These are phyloP conservation scores for Drosophila orosa DNA, from an alignment of 1,140 invertebrate species.

Conservation along the genomic window DNA sequence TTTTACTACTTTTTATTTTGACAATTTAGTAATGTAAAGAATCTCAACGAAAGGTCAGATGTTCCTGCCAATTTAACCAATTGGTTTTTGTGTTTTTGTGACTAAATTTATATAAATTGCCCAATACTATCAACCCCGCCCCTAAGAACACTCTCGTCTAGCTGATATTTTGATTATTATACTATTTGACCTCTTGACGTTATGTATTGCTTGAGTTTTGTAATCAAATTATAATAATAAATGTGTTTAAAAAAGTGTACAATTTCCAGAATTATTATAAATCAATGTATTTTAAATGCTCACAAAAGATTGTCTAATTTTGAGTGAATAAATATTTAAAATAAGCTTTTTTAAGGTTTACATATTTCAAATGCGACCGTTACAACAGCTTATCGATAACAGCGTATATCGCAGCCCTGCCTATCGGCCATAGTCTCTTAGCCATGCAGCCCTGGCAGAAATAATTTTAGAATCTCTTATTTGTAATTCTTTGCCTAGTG, in stretches of 20 bases:
- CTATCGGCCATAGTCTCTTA: conserved; percentile 9
- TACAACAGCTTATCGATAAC: conserved; percentile 3
- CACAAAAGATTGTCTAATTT: background rate
- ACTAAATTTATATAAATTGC: background rate
- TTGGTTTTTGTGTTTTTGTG: background rate
- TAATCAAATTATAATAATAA: conserved; percentile 31
- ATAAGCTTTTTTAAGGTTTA: background rate
- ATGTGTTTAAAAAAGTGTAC: conserved; percentile 9
- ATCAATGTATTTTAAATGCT: background rate
- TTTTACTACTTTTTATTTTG: background rate
- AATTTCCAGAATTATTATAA: background rate
- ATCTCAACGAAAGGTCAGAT: conserved; percentile 5
- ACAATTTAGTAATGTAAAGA: background rate
- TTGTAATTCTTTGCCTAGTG: conserved; percentile 22
- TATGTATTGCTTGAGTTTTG: conserved; percentile 18
- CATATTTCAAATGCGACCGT: background rate
- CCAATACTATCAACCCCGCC: background rate
- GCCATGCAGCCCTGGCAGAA: conserved; percentile 29
- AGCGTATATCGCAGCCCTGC: background rate
- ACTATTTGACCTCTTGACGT: conserved; percentile 8
- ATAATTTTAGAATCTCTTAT: conserved; percentile 39
- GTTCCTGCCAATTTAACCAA: background rate
- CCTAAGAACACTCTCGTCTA: background rate
- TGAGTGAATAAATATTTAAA: background rate
- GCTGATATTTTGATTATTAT: conserved; percentile 1